A percentile compares a stretch with the other conserved stretches of the same genome.
phyloP scores from a whole-genome alignment of 2,888 invertebrate genomes.

The Amaurobius ferox region DNA sequence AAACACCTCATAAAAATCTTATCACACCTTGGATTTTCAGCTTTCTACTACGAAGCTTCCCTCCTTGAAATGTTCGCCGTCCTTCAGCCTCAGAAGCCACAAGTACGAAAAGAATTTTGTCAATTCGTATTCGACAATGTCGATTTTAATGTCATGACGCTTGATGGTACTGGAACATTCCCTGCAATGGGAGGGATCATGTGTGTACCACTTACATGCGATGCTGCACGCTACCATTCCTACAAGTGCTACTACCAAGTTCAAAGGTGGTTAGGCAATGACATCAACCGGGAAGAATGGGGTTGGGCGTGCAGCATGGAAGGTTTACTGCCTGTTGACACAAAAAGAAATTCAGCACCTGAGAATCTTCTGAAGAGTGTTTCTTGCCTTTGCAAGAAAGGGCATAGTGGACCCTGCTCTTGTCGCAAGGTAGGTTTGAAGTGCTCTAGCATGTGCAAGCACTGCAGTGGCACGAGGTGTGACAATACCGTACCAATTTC shows the following conservation, averaged over 20 bases:
- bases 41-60: slow-evolving; percentile 12
- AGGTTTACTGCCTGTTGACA: no score
- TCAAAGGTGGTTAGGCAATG: not conserved
- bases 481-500: no score
- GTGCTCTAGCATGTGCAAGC: no score
- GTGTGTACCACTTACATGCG: not conserved
- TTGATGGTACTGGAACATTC: slow-evolving; percentile 21
- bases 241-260: not conserved
- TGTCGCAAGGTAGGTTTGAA: no score
- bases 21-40: slow-evolving; percentile 16
- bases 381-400: no score
- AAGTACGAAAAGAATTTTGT: slow-evolving; percentile 12
- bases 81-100: not conserved
- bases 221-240: no score
- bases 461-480: no score
- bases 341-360: no score
- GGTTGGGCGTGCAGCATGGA: no score
- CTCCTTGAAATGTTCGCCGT: slow-evolving; percentile 10
- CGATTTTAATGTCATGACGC: not conserved
- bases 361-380: no score
- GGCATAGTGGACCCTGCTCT: no score
- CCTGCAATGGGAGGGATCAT: slow-evolving; percentile 7
- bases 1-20: slow-evolving; percentile 12
- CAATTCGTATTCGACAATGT: slow-evolving; percentile 14
- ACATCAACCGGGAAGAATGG: not conserved